These are phyloP conservation scores for Trachemys scripta DNA, from an alignment of 2,113 vertebrate species.

Conservation along the genomic window DNA sequence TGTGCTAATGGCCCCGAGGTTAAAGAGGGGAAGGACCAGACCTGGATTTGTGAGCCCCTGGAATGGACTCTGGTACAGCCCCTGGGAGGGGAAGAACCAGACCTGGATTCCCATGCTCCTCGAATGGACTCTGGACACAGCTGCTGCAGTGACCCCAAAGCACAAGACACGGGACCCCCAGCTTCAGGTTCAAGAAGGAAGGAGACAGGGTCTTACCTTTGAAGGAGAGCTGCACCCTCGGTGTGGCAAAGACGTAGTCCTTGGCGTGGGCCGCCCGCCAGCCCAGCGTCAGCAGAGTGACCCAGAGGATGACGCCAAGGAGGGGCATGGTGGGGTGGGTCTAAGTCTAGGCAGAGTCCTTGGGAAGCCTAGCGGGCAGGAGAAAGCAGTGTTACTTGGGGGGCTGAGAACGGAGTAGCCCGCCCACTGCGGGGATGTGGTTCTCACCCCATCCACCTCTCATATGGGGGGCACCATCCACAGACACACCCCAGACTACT, in stretches of 20 bases:
- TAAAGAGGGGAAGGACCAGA: not conserved
- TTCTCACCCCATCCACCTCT: not conserved
- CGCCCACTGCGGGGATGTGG: accelerated
- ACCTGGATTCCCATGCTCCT: accelerated
- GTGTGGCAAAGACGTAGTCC: conserved; percentile 72
- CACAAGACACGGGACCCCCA: not conserved
- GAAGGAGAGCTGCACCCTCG: conserved; percentile 82
- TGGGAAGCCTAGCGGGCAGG: conserved; percentile 57
- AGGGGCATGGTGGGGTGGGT: conserved; percentile 78
- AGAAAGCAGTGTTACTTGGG: not conserved
- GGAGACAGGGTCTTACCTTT: conserved; percentile 78
- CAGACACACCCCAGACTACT: not conserved
- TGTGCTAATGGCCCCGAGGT: not conserved
- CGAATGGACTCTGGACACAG: not conserved
- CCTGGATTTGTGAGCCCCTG: accelerated
- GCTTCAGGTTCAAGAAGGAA: not conserved
- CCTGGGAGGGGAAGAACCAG: not conserved
- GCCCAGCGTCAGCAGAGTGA: conserved; percentile 79
- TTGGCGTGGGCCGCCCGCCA: conserved; percentile 77
- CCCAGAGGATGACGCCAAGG: conserved; percentile 77
- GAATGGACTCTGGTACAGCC: accelerated
- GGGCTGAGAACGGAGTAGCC: not conserved
- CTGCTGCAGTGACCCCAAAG: not conserved
- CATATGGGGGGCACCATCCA: no score
- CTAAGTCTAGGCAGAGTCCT: not conserved